A percentile compares a stretch with the other conserved stretches of the same genome.
Evolutionary conservation across 2,888 invertebrate species (phyloP).

Genomic region (Eupithecia insigniata): DNA sequence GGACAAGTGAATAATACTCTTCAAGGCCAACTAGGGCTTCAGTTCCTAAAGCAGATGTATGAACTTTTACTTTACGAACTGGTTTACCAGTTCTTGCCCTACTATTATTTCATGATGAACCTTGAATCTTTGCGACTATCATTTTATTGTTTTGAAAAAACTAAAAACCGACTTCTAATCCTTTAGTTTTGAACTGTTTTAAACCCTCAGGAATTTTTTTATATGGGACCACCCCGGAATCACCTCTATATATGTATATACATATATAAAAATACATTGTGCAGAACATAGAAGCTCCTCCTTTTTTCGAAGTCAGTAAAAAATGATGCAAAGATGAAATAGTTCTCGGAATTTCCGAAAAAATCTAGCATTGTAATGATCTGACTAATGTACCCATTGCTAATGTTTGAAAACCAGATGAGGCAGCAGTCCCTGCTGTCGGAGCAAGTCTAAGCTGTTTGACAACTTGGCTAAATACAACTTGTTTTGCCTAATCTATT

Average conservation of each 20-base stretch:
- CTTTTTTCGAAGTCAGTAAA: no score
- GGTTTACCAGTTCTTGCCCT: constrained; percentile 19
- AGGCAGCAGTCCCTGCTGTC: neutral
- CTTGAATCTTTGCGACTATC: neutral
- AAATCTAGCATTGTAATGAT: neutral
- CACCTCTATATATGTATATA: no score
- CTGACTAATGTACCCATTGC: neutral
- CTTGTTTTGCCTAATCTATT: constrained; percentile 23
- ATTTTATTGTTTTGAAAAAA: no score
- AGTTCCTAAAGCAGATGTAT: constrained; percentile 18
- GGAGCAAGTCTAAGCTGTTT: constrained; percentile 15
- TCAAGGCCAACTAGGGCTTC: constrained; percentile 14
- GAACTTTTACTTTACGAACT: constrained; percentile 21
- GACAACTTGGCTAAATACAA: constrained; percentile 23
- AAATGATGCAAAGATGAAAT: neutral
- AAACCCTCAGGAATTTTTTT: no score
- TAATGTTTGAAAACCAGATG: neutral
- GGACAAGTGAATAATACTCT: neutral
- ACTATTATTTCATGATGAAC: constrained; percentile 17
- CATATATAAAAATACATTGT: no score
- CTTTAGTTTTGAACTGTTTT: no score
- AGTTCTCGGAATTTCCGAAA: neutral
- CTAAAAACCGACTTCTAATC: no score
- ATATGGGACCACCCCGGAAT: no score
- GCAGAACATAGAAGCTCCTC: no score